Evolutionary conservation across 2,888 invertebrate genomes (phyloP).

Genomic region (Suillia variegata): DNA sequence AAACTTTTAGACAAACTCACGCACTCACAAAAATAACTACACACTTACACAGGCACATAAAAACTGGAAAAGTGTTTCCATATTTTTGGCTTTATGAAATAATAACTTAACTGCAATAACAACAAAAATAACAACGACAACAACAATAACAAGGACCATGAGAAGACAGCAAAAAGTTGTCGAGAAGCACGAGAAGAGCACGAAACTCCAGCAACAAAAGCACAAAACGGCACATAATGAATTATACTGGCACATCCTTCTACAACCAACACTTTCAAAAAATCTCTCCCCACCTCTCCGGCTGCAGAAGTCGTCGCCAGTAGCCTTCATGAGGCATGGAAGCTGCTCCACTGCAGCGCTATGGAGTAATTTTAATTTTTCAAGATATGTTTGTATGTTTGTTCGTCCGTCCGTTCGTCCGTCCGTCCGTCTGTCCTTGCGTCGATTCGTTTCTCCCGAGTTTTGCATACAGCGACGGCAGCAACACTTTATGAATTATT

Average conservation of each 20-base stretch:
- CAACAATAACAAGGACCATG: slow-evolving; percentile 16
- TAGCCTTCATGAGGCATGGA: slow-evolving; percentile 8
- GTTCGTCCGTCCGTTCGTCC: neutral
- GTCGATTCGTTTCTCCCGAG: neutral
- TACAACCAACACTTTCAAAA: neutral
- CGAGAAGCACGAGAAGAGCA: too few relatives aligned
- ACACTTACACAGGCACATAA: too few relatives aligned
- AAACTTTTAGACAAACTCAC: too few relatives aligned
- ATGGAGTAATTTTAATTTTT: slow-evolving; percentile 50
- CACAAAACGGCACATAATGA: slow-evolving; percentile 42
- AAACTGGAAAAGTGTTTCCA: slow-evolving; percentile 46
- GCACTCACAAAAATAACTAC: too few relatives aligned
- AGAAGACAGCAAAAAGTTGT: too few relatives aligned
- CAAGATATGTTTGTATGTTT: slow-evolving; percentile 25
- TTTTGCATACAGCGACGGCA: too few relatives aligned
- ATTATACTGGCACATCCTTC: slow-evolving; percentile 35
- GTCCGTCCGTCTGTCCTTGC: neutral
- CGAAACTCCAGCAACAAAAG: slow-evolving; percentile 36
- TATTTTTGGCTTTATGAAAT: slow-evolving; percentile 56
- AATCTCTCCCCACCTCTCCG: neutral
- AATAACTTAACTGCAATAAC: slow-evolving; percentile 47
- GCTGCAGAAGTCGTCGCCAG: slow-evolving; percentile 26
- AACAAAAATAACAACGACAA: slow-evolving; percentile 26
- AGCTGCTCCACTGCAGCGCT: slow-evolving; percentile 44
- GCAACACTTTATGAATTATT: slow-evolving; percentile 54